Evolutionary conservation across 2,113 vertebrate genomes (phyloP).

Genomic region (Stercorarius parasiticus): DNA sequence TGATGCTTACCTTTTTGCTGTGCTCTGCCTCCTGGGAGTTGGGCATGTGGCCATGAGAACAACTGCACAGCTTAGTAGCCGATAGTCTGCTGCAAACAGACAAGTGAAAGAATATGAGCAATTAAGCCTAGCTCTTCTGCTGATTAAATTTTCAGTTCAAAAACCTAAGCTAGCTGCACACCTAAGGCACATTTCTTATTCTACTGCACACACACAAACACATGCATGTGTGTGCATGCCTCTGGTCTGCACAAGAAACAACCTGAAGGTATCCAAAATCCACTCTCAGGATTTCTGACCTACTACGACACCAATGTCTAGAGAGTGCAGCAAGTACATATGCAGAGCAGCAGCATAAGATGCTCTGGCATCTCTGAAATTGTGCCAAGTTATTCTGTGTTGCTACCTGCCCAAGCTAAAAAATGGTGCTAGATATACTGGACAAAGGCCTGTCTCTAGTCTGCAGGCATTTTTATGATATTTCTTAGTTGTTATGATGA

Average conservation of each 20-base stretch:
- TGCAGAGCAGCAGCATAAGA: background rate
- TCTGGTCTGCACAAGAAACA: background rate
- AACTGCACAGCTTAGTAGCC: background rate
- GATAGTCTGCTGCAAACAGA: background rate
- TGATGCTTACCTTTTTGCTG: background rate
- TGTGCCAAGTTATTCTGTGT: background rate
- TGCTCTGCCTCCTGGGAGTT: background rate
- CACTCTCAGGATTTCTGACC: background rate
- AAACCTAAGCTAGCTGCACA: background rate
- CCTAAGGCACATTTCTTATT: background rate
- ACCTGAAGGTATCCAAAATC: background rate
- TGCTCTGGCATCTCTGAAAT: background rate
- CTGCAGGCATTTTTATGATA: background rate
- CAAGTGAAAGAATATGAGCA: background rate
- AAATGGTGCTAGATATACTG: background rate
- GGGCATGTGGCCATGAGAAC: background rate
- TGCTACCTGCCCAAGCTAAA: background rate
- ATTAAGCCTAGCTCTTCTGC: background rate
- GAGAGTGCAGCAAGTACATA: background rate
- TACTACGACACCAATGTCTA: background rate
- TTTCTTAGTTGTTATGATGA: background rate
- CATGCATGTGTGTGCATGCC: background rate
- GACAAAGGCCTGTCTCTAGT: background rate
- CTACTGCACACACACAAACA: background rate
- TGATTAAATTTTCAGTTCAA: background rate